A percentile compares a stretch with the other conserved stretches of the same genome.
phyloP scores from a whole-genome alignment of 2,888 invertebrate genomes.

The Spatulosminthurus flaviceps region DNA sequence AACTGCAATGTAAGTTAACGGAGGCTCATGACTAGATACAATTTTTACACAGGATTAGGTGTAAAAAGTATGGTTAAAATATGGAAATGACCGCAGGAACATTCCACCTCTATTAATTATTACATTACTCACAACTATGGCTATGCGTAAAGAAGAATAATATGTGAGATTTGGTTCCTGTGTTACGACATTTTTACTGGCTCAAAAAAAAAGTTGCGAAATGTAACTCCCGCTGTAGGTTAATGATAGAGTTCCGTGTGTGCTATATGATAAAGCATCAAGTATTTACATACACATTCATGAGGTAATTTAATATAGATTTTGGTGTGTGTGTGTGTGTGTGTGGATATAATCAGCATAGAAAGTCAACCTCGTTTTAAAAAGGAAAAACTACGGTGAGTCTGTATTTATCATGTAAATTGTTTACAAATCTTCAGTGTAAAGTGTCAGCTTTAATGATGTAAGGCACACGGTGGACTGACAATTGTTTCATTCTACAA shows the following conservation, averaged over 20 bases:
- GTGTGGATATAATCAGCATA: not conserved
- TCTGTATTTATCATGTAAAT: too few relatives aligned
- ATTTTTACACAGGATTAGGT: not conserved
- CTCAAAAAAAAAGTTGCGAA: too few relatives aligned
- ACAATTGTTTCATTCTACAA: not conserved
- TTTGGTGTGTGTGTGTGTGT: not conserved
- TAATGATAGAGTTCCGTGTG: constrained; percentile 5
- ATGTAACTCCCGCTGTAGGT: constrained; percentile 7
- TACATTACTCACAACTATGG: not conserved
- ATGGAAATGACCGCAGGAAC: too few relatives aligned
- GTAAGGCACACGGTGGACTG: constrained; percentile 8
- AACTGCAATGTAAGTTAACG: too few relatives aligned
- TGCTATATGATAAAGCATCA: not conserved
- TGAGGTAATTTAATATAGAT: not conserved
- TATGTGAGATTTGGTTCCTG: not conserved
- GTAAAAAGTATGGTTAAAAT: too few relatives aligned
- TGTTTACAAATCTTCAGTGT: too few relatives aligned
- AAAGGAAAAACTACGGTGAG: not conserved
- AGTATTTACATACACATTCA: too few relatives aligned
- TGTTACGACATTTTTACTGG: not conserved
- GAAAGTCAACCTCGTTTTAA: constrained; percentile 6
- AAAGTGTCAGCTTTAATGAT: constrained; percentile 5
- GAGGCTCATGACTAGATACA: too few relatives aligned
- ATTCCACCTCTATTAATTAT: too few relatives aligned
- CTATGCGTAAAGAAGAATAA: not conserved